Base-by-base conservation (phyloP, 2,888 invertebrate species). In the Ectemnius cavifrons region DNA sequence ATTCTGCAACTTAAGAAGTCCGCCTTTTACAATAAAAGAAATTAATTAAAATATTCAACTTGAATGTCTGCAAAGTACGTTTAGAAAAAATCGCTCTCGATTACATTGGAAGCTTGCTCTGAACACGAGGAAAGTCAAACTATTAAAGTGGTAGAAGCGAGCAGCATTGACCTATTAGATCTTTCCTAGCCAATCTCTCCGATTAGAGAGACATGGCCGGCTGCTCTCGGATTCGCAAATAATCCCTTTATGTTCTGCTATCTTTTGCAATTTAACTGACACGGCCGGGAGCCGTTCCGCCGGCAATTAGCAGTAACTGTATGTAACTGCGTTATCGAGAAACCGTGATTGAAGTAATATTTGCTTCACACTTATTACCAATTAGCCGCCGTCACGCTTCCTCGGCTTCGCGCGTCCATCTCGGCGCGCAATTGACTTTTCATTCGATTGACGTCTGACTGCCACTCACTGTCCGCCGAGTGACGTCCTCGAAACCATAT, bases 271-370 rank as follows among this genome's bases (percentile, higher is more conserved):
- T 81, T 79, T 71, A 77, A 81, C 81, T 81, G 77, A 66, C 76
- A 56, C 74, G 77, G 68, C 63, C 37, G 57, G 58, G 45, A 18
- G 59, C 63, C 23, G n/a, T 59, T 61, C 61, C 60, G 23, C 46
- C 74, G 68, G 81, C 83, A 82, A 82, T 82, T 83, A 82, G 73
- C 71, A 79, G 75, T 77, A 81, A 63, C 76, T 16, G 58, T 67
- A 59, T 69, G 78, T 82, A 82, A 83, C 79, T 72, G 77, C 74
- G 76, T 83, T 83, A 82, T 81, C 79, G 82, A 77, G 74, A 68
- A 81, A 71, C 75, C 77, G 71, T 83, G 83, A 82, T 83, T 83
- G 79, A 82, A 83, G 74, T 79, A 77, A 83, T 77, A 81, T 83
- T 82, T 79, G 81, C 79, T 70, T 72, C 71, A 52, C 70, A 79